Evolutionary conservation across 2,113 vertebrate genomes (phyloP).

Genomic region (Condylura cristata): DNA sequence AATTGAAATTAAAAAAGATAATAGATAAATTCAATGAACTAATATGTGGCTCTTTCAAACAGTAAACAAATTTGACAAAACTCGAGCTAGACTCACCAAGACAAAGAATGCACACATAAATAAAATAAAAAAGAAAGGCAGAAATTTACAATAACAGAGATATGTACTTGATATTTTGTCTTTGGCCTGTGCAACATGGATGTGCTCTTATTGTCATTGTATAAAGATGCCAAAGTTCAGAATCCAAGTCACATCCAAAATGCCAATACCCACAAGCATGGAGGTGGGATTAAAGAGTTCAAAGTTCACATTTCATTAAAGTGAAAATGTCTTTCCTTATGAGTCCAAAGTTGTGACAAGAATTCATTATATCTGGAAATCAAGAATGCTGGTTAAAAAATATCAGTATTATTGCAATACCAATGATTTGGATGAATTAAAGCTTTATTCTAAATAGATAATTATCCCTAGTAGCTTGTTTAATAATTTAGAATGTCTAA

Average conservation of each 20-base stretch:
- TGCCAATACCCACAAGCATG: not conserved
- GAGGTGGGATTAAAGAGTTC: not conserved
- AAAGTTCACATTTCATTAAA: not conserved
- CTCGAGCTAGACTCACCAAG: too few relatives aligned
- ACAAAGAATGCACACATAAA: too few relatives aligned
- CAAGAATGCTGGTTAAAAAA: not conserved
- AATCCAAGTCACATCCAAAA: not conserved
- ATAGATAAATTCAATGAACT: too few relatives aligned
- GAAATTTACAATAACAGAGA: too few relatives aligned
- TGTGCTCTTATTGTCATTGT: not conserved
- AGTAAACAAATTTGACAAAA: too few relatives aligned
- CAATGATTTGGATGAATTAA: not conserved
- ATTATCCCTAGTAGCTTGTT: not conserved
- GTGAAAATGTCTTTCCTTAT: not conserved
- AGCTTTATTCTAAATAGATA: not conserved
- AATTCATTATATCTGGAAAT: not conserved
- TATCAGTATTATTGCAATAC: not conserved
- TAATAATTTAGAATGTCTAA: not conserved
- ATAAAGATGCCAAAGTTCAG: not conserved
- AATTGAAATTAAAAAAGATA: too few relatives aligned
- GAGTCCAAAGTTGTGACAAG: not conserved
- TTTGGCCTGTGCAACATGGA: not conserved
- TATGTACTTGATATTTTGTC: not conserved
- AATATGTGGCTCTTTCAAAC: too few relatives aligned
- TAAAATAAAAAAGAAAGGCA: too few relatives aligned